These are phyloP conservation scores for Dicaeum eximium DNA, from an alignment of 2,113 vertebrate genomes.

Conservation along the genomic window DNA sequence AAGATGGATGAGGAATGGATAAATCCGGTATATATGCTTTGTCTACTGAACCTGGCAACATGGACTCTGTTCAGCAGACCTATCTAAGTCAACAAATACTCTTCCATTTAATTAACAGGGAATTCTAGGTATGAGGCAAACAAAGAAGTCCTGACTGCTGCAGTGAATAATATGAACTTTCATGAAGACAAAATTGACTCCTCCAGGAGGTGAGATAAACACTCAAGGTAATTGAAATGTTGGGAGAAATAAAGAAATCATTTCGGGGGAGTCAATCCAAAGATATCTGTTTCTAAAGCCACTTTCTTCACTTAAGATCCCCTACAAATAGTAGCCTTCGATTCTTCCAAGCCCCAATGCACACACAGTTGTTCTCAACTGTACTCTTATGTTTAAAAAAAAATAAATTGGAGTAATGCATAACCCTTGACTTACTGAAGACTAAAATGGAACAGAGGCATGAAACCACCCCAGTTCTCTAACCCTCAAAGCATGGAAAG, in stretches of 20 bases:
- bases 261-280: neutral
- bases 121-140: neutral
- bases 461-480: constrained; percentile 3
- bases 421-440: neutral
- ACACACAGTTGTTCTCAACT: neutral
- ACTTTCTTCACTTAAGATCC: neutral
- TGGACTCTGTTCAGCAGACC: neutral
- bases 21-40: constrained; percentile 10
- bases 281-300: neutral
- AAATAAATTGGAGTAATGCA: neutral
- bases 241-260: neutral
- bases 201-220: neutral
- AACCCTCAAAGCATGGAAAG: neutral
- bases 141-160: neutral
- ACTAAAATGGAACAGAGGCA: neutral
- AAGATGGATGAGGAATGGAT: constrained; percentile 37
- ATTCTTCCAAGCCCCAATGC: neutral
- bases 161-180: neutral
- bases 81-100: constrained; percentile 18
- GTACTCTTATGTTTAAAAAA: neutral
- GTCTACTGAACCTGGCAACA: constrained; percentile 9
- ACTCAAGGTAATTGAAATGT: neutral
- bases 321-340: neutral
- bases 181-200: neutral
- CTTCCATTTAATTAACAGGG: neutral